Conservation (phyloP, 2,113 vertebrate species). For the Lycaon pictus region DNA sequence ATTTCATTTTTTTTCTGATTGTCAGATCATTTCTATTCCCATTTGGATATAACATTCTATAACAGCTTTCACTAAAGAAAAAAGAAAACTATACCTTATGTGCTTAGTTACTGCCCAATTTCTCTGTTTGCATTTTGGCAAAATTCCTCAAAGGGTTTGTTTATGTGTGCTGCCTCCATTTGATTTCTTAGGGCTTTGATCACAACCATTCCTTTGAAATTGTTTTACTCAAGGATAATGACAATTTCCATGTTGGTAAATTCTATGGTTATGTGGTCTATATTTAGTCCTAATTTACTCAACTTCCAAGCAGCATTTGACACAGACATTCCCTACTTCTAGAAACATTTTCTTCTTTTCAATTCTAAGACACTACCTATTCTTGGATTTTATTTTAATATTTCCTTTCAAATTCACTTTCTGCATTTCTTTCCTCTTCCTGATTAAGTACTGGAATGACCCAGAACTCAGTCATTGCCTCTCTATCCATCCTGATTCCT, state of each 20-base stretch:
- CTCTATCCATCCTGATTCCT: neutral
- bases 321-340: neutral
- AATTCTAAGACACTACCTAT: neutral
- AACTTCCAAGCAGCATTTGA: neutral
- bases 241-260: constrained; percentile 12
- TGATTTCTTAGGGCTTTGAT: constrained; percentile 40
- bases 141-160: neutral
- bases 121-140: constrained; percentile 44
- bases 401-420: neutral
- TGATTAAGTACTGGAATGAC: neutral
- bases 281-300: neutral
- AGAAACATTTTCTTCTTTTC: neutral
- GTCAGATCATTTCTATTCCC: neutral
- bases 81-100: neutral
- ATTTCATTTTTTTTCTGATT: neutral
- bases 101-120: neutral
- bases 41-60: neutral
- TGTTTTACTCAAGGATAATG: constrained; percentile 24
- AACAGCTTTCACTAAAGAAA: neutral
- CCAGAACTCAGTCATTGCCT: neutral
- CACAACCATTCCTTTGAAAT: neutral
- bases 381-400: neutral
- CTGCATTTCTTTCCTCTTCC: neutral
- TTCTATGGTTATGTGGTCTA: neutral
- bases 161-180: neutral